A percentile compares a stretch with the other conserved stretches of the same genome.
Conservation (phyloP, 2,888 invertebrate species). For the Pocota personata region DNA sequence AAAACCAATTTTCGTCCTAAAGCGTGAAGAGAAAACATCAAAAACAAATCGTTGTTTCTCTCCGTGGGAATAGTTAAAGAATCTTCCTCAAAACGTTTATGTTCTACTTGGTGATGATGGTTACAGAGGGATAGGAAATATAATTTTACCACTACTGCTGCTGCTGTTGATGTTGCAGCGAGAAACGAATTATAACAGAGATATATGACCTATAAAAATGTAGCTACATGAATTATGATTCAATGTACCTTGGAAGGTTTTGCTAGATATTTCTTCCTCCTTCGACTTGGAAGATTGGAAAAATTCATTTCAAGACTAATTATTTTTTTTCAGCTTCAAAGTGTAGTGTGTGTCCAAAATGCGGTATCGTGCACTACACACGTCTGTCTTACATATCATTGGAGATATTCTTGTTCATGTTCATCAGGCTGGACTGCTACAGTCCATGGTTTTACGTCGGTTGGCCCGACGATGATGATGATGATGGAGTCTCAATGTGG, state of each 20-base stretch:
- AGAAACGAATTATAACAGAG: slow-evolving; percentile 66
- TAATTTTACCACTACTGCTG: slow-evolving; percentile 52
- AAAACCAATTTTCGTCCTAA: slow-evolving; percentile 37
- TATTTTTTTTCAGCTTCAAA: slow-evolving; percentile 39
- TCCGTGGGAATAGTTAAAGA: slow-evolving; percentile 62
- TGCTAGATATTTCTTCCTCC: slow-evolving; percentile 35
- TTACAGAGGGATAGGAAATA: slow-evolving; percentile 39
- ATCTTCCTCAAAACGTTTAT: slow-evolving; percentile 36
- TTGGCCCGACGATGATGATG: background rate
- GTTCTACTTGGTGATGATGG: slow-evolving; percentile 62
- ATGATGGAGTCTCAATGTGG: slow-evolving; percentile 36
- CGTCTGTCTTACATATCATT: slow-evolving; percentile 32
- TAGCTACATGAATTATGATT: slow-evolving; percentile 68
- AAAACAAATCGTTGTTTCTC: slow-evolving; percentile 52
- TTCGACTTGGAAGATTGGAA: slow-evolving; percentile 27
- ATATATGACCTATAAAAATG: slow-evolving; percentile 72
- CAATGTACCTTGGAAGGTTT: slow-evolving; percentile 36
- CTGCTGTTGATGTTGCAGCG: slow-evolving; percentile 22
- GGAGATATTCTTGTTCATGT: slow-evolving; percentile 28
- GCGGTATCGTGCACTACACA: slow-evolving; percentile 36
- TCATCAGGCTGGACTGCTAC: background rate
- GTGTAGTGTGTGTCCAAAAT: slow-evolving; percentile 32
- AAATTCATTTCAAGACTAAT: slow-evolving; percentile 67
- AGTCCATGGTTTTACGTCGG: background rate
- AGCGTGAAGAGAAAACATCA: slow-evolving; percentile 57